Percentiles rank a stretch among this genome's conserved stretches.
These are phyloP conservation scores for Galemys pyrenaicus DNA, from an alignment of 2,113 vertebrate species.

Conservation along the genomic window DNA sequence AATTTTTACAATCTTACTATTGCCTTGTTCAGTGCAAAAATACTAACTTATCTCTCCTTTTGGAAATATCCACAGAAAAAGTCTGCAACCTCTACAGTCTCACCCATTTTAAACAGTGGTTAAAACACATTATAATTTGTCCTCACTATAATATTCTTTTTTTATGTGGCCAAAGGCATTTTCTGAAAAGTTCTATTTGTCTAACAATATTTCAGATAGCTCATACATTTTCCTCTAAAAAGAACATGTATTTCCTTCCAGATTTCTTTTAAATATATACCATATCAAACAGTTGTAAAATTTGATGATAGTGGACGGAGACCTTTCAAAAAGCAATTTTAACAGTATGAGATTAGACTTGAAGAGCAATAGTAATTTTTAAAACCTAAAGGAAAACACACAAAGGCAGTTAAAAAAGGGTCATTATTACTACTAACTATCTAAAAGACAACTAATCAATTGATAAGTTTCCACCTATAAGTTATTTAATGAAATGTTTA, in stretches of 20 bases:
- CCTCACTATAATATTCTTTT: background rate
- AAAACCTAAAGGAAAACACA: background rate
- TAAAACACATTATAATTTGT: constrained; percentile 18
- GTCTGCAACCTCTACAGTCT: background rate
- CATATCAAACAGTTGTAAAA: background rate
- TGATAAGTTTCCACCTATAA: constrained; percentile 31
- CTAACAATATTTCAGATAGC: background rate
- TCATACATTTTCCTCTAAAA: background rate
- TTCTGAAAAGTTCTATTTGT: background rate
- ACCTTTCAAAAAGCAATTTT: constrained; percentile 35
- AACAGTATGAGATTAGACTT: background rate
- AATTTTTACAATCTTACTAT: background rate
- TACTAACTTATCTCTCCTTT: background rate
- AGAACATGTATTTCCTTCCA: background rate
- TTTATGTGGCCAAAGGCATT: background rate
- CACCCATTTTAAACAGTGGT: background rate
- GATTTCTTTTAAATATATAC: background rate
- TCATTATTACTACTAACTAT: constrained; percentile 36
- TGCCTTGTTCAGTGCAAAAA: background rate
- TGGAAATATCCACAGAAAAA: background rate
- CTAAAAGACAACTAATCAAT: constrained; percentile 51
- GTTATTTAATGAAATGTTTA: constrained; percentile 54
- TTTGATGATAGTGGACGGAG: background rate
- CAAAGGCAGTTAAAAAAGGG: background rate
- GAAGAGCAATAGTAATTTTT: constrained; percentile 23